Base-by-base conservation (phyloP, 1,140 invertebrate species). In the Drosophila ananassae region DNA sequence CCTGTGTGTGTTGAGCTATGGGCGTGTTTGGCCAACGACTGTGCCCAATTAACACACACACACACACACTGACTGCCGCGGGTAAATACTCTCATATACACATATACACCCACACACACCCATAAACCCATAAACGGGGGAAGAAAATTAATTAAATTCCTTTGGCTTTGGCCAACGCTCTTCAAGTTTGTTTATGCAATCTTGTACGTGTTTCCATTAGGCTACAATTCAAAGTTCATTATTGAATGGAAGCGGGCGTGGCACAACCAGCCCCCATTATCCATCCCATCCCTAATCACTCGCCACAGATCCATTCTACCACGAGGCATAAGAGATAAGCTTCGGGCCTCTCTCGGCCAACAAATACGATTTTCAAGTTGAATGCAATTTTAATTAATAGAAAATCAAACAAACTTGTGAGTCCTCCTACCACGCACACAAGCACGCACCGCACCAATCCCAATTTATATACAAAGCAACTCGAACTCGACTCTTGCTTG, bases 361-460 rank as follows among this genome's bases (percentile, higher is more conserved):
- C 83, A 79, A 89, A 89, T 79, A 89, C 76, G 63, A 79, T 89
- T 90, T 90, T 90, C 85, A 90, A 90, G 71, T 76, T 90, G 85
- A 90, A 90, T 90, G 85, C 85, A 90, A 90, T 90, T 90, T 90
- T 90, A 90, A 90, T 90, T 90, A 90, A 90, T 90, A 81, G 85
- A 83, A 90, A 90, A 90, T 85, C 85, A 90, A 90, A 90, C 85
- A 90, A 85, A 87, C 67, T 84, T 85, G 25, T 34, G 2, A n/a
- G 22, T 22, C 54, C 12, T 37, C 32, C 68, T 30, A 28, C 57
- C 61, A 58, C 55, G 64, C 56, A 51, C 61, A 52, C 52, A 17
- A 25, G 39, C n/a, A 44, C 46, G 39, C 44, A 44, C 25, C 46
- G 39, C 51, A 44, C 25, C 37, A 37, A 64, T 53, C 34, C 34